Evolutionary conservation across 2,888 invertebrate species (phyloP), one percentile per base, ranked within the genome.

Genomic region (Steinernema scapterisci): DNA sequence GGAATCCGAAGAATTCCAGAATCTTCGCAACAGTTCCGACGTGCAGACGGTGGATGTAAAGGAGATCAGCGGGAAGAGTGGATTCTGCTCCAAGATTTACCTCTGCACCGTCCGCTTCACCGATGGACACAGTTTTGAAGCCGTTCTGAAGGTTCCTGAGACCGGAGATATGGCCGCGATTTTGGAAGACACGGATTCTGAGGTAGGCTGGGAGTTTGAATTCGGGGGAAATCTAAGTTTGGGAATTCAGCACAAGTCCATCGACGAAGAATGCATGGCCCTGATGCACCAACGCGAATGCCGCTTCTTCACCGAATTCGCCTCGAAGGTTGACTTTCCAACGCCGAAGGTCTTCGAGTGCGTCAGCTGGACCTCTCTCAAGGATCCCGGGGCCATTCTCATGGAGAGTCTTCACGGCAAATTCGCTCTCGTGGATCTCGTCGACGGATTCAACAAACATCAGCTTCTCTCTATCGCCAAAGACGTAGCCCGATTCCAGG

Each of bases 231-330:
- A 6, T 31, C 7, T 31, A 1, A 16, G 5, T 5, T 11, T 27
- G 16, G 11, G 11, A 51, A n/a, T 54, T 31, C n/a, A 63, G 63
- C 19, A 19, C 48, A 63, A 63, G 31, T 27, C 31, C 27, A 63
- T 63, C 63, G 63, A 63, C 19, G 63, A 63, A 16, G 63, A 63
- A 25, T 63, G 63, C 63, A 63, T 63, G 63, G 63, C 63, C 3
- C 63, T 63, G 27, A 63, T 63, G 63, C 63, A 63, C 31, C 23
- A 63, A 16, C 63, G 63, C 27, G 63, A 63, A 16, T 63, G 63
- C 31, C 63, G 63, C 63, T 63, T 63, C 19, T n/a, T 63, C 27
- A 63, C 63, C 31, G 63, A 63, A 25, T 63, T 63, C 31, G 63
- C 63, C 16, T 27, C 63, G 6, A 21, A 31, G 9, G 63, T 63